Evolutionary conservation across 2,888 invertebrate genomes (phyloP).

Genomic region (Xestobium rufovillosum): DNA sequence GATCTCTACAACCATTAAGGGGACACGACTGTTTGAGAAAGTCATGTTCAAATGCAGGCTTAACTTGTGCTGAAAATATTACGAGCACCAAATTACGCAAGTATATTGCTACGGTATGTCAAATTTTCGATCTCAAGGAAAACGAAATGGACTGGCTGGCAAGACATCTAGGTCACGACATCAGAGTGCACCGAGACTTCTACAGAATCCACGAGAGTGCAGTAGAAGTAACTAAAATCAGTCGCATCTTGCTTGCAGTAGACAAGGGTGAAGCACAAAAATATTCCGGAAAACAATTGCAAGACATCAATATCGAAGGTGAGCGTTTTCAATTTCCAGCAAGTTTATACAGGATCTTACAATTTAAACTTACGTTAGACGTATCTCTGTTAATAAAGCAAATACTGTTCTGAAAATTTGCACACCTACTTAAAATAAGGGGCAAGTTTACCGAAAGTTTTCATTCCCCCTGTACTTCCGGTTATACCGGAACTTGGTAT

Average conservation of each 20-base stretch:
- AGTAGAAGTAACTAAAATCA: conserved; percentile 20
- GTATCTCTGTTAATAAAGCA: too few species aligned
- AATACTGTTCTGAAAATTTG: too few species aligned
- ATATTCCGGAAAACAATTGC: conserved; percentile 11
- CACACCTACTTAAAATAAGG: too few species aligned
- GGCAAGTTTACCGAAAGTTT: too few species aligned
- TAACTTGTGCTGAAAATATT: conserved; percentile 6
- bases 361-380: too few species aligned
- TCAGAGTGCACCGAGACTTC: conserved; percentile 19
- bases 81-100: conserved; percentile 18
- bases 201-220: conserved; percentile 19
- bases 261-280: conserved; percentile 15
- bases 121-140: conserved; percentile 19
- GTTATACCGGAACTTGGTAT: too few species aligned
- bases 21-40: conserved; percentile 12
- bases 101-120: conserved; percentile 20
- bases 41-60: conserved; percentile 8
- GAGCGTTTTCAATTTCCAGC: too few species aligned
- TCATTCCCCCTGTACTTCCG: too few species aligned
- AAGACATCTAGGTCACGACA: conserved; percentile 19
- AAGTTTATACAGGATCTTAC: too few species aligned
- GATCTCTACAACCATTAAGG: conserved; percentile 4
- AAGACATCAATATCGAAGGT: conserved; percentile 14
- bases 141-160: conserved; percentile 20
- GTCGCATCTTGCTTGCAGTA: conserved; percentile 18